Percentiles rank a stretch among this genome's conserved stretches.
phyloP scores from a whole-genome alignment of 2,888 invertebrate species.

The Encarsia formosa region DNA sequence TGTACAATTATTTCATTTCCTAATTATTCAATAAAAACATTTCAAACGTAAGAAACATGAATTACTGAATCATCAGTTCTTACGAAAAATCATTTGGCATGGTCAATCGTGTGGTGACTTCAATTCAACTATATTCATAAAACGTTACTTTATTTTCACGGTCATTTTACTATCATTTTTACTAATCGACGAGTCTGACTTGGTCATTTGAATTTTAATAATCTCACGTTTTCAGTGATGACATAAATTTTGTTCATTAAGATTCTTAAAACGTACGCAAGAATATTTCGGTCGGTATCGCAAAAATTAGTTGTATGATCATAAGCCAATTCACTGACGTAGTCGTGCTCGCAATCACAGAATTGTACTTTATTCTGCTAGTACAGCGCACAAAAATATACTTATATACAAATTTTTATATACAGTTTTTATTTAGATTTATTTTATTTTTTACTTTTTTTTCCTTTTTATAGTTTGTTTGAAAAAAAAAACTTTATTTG shows the following conservation, averaged over 20 bases:
- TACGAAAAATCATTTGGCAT: slow-evolving; percentile 13
- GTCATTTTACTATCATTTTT: not conserved
- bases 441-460: slow-evolving; percentile 1
- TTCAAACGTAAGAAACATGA: slow-evolving; percentile 10
- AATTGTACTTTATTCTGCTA: slow-evolving; percentile 15
- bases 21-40: slow-evolving; percentile 3
- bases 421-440: slow-evolving; percentile 9
- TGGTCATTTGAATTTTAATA: slow-evolving; percentile 12
- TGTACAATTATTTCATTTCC: slow-evolving; percentile 13
- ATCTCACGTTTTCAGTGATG: too few relatives aligned
- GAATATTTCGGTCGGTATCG: slow-evolving; percentile 8
- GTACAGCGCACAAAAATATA: slow-evolving; percentile 19
- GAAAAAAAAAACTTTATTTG: slow-evolving; percentile 1
- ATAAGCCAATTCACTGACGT: slow-evolving; percentile 8
- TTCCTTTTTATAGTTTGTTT: slow-evolving; percentile 3
- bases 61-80: slow-evolving; percentile 6
- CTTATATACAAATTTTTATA: slow-evolving; percentile 22
- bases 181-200: slow-evolving; percentile 5
- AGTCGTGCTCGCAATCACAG: slow-evolving; percentile 18
- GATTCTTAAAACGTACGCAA: too few relatives aligned
- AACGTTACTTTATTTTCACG: too few relatives aligned
- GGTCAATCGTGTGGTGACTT: not conserved
- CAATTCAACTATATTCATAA: slow-evolving; percentile 2
- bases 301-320: slow-evolving; percentile 1
- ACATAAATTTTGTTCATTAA: too few relatives aligned